Evolutionary conservation across 1,140 invertebrate species (phyloP).

Genomic region (Philopotamus ludificatus): DNA sequence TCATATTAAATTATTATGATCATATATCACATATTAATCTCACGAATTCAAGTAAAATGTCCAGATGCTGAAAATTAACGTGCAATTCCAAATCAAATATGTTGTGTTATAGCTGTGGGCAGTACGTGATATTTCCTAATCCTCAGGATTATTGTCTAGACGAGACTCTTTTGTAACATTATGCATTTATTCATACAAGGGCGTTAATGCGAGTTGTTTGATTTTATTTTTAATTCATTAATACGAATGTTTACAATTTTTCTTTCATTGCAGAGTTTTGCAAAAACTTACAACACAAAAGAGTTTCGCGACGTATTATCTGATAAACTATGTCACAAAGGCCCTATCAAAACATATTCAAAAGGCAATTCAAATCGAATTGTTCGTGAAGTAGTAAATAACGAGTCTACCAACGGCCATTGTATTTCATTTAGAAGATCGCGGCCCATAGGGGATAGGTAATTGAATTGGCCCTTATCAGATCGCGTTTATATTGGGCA

Average conservation of each 20-base stretch:
- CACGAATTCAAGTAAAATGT: too few species aligned
- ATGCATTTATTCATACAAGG: not conserved
- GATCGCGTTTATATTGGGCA: not conserved
- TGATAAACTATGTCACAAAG: too few species aligned
- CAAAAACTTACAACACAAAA: too few species aligned
- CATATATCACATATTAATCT: too few species aligned
- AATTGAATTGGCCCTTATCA: not conserved
- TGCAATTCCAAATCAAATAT: not conserved
- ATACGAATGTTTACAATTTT: too few species aligned
- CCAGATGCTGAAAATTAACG: too few species aligned
- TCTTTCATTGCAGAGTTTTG: too few species aligned
- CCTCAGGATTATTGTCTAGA: not conserved
- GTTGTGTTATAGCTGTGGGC: not conserved
- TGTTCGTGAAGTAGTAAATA: not conserved
- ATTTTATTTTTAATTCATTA: too few species aligned
- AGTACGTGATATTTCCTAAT: not conserved
- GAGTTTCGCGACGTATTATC: too few species aligned
- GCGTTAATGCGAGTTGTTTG: too few species aligned
- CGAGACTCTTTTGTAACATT: not conserved
- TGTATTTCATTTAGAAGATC: not conserved
- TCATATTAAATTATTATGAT: too few species aligned
- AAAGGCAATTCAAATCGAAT: not conserved
- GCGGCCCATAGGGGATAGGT: not conserved
- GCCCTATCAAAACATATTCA: too few species aligned
- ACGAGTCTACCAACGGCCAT: not conserved